Conservation (phyloP, 2,888 invertebrate genomes). For the Spatulosminthurus flaviceps region DNA sequence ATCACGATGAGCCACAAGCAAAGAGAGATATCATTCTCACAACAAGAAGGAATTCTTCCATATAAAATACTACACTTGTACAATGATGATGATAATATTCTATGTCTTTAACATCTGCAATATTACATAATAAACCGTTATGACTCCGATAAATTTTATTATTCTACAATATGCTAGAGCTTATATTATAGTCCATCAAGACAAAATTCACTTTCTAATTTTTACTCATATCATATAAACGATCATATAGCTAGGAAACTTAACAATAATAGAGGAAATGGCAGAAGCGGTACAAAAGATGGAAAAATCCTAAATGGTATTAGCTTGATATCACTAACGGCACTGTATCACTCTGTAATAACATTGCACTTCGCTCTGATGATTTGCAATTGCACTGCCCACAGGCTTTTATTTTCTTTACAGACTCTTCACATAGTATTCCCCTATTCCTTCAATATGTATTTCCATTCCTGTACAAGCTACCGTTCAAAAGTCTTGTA, state of each 20-base stretch:
- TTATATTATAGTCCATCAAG: not conserved
- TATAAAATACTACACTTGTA: no score
- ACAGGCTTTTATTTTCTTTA: not conserved
- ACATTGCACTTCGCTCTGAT: constrained; percentile 18
- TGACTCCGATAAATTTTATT: constrained; percentile 1
- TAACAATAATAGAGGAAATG: no score
- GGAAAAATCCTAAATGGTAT: no score
- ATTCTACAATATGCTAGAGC: no score
- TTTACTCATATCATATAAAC: not conserved
- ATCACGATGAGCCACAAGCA: constrained; percentile 8
- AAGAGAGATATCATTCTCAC: not conserved
- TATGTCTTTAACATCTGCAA: not conserved
- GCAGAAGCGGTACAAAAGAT: no score
- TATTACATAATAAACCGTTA: constrained; percentile 11
- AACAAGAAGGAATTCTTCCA: not conserved
- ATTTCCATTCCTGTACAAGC: no score
- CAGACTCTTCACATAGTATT: not conserved
- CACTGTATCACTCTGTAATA: not conserved
- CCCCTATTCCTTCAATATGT: no score
- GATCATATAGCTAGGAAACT: no score
- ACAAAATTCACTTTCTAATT: constrained; percentile 14
- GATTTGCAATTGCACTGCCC: not conserved
- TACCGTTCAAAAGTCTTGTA: no score
- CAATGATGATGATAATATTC: not conserved
- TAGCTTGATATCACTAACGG: not conserved